Evolutionary conservation across 2,113 vertebrate genomes (phyloP).

Genomic region (Mystacornis crossleyi): DNA sequence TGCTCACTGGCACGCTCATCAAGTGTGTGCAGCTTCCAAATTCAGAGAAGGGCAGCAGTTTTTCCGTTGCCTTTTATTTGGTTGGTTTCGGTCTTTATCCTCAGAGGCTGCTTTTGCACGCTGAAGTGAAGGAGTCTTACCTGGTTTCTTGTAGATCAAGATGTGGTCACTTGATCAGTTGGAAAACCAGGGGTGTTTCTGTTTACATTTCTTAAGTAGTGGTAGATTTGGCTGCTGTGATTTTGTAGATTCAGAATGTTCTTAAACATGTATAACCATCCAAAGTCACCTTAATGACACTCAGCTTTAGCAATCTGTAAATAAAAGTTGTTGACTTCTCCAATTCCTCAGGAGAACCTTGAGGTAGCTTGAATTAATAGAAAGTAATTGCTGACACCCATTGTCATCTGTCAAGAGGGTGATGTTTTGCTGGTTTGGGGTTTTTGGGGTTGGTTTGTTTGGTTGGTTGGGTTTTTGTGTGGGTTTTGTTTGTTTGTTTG

Average conservation of each 20-base stretch:
- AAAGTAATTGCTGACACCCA: background rate
- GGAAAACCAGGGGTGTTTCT: background rate
- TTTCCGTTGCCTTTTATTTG: background rate
- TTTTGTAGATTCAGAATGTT: background rate
- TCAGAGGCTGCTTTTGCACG: background rate
- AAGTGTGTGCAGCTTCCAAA: background rate
- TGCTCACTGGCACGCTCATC: accelerated
- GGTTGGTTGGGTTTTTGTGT: no score
- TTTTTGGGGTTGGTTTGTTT: no score
- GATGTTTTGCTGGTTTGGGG: background rate
- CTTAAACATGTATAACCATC: background rate
- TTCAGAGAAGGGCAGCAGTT: background rate
- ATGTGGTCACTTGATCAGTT: background rate
- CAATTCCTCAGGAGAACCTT: background rate
- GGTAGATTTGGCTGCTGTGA: background rate
- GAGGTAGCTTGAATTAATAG: background rate
- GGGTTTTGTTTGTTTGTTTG: no score
- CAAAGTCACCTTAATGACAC: background rate
- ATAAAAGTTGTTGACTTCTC: background rate
- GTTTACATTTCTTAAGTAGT: background rate
- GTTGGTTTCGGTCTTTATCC: background rate
- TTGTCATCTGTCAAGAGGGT: background rate
- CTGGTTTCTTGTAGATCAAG: background rate
- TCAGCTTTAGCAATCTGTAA: background rate
- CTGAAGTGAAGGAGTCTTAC: background rate